Conservation (phyloP, 1,140 invertebrate species). For the Diachasmimorpha longicaudata region DNA sequence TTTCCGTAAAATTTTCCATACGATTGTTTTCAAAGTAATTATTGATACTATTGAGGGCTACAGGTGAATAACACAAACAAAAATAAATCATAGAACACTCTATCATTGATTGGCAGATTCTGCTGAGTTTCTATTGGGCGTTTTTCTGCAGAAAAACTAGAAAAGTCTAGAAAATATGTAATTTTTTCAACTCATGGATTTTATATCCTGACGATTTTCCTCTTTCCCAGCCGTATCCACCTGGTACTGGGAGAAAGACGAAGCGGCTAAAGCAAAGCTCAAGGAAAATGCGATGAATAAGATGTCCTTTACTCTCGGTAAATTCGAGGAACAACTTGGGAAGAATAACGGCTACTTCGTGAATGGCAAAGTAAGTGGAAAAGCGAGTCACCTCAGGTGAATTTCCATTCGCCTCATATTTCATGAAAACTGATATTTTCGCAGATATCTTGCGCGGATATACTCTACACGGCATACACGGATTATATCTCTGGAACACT, state of each 20-base stretch:
- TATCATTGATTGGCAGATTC: too few species aligned
- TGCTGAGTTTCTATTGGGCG: too few species aligned
- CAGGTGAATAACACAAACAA: too few species aligned
- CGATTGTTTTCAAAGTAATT: too few species aligned
- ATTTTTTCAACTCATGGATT: not conserved
- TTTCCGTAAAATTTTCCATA: too few species aligned
- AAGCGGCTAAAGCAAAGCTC: conserved; percentile 35
- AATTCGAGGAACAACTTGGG: conserved; percentile 57
- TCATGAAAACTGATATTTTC: not conserved
- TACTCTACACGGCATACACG: conserved; percentile 46
- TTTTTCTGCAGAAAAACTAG: too few species aligned
- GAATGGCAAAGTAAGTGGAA: conserved; percentile 55
- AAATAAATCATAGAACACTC: too few species aligned
- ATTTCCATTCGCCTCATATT: not conserved
- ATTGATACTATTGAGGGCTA: too few species aligned
- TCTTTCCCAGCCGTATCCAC: conserved; percentile 19
- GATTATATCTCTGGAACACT: conserved; percentile 43
- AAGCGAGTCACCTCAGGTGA: not conserved
- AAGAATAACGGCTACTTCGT: conserved; percentile 62
- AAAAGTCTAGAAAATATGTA: too few species aligned
- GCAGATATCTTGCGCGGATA: conserved; percentile 40
- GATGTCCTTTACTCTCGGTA: conserved; percentile 52
- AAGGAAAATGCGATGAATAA: conserved; percentile 42
- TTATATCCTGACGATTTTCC: too few species aligned
- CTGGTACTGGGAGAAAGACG: conserved; percentile 42